phyloP scores from a whole-genome alignment of 2,888 invertebrate species.

The Lottia gigantea region DNA sequence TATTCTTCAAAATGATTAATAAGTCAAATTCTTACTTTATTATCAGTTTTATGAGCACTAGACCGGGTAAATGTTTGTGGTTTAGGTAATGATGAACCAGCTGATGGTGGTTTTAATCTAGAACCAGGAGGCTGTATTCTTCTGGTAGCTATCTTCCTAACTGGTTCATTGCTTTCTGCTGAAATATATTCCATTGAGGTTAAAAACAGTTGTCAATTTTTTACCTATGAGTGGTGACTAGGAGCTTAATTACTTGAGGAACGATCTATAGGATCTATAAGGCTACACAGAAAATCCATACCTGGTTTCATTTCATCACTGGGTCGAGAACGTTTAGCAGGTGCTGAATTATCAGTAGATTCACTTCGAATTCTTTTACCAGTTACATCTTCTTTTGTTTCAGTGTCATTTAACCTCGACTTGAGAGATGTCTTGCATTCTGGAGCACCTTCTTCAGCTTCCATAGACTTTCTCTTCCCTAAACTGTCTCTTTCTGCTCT shows the following conservation, averaged over 20 bases:
- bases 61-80: neutral
- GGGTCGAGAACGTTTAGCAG: neutral
- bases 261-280: too few species aligned
- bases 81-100: neutral
- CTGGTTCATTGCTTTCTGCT: too few species aligned
- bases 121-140: neutral
- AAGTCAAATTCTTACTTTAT: neutral
- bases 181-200: too few species aligned
- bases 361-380: neutral
- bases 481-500: neutral
- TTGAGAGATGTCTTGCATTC: neutral
- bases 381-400: neutral
- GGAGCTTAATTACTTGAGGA: too few species aligned
- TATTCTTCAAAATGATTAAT: too few species aligned
- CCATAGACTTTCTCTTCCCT: neutral
- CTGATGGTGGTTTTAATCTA: slow-evolving; percentile 5
- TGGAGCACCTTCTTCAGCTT: neutral
- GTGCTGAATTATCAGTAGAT: neutral
- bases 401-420: neutral
- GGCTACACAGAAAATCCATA: too few species aligned
- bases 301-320: slow-evolving; percentile 1
- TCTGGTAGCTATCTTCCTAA: neutral
- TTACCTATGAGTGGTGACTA: too few species aligned
- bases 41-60: neutral
- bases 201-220: too few species aligned